Base-by-base conservation (phyloP, 2,797 vertebrate genomes). In the Neopelma chrysocephalum region DNA sequence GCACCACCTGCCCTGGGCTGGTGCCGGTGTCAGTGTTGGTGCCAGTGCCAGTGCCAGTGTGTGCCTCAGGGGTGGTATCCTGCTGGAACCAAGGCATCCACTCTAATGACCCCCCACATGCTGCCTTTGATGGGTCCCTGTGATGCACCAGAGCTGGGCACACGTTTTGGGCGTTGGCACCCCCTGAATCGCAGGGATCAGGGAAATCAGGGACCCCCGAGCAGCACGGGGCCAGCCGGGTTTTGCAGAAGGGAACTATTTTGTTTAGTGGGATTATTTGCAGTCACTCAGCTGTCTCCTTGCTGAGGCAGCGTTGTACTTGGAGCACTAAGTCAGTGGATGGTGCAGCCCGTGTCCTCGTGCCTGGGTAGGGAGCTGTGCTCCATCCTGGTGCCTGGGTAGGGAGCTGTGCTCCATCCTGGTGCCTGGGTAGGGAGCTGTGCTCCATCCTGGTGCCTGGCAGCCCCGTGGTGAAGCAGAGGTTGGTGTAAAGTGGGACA, bases 171-270 rank as follows among this genome's bases (percentile, higher is more conserved):
- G 50, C 14, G 32, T 12, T 12, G 10, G 65, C 40, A 31, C 27
- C 56, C 2, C 0, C 82, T 20, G 78, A 69, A 20, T 12, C 0
- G 0, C 51, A 14, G 70, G 34, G 58, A 1, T 38, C 0, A 3
- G 23, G 42, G 48, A 4, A 9, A 38, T 16, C 0, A 1, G 75
- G 38, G 32, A 26, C 22, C 20, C 42, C n/a, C 9, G 12, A 29
- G 71, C 54, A 71, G 64, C n/a, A 1, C 54, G 4, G 34, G 51
- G 32, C n/a, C 23, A 11, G 8, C 45, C 51, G 1, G 1, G 32
- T 32, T 82, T 48, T 40, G 72, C 48, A 69, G 78, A 8, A 86
- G 1, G 77, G 10, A 72, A 21, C 6, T 10, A 11, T 40, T 60
- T 13, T 12, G 50, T 69, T 25, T 54, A 73, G 26, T 4, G 42